Evolutionary conservation across 2,888 invertebrate genomes (phyloP).

Genomic region (Diaphora mendica): DNA sequence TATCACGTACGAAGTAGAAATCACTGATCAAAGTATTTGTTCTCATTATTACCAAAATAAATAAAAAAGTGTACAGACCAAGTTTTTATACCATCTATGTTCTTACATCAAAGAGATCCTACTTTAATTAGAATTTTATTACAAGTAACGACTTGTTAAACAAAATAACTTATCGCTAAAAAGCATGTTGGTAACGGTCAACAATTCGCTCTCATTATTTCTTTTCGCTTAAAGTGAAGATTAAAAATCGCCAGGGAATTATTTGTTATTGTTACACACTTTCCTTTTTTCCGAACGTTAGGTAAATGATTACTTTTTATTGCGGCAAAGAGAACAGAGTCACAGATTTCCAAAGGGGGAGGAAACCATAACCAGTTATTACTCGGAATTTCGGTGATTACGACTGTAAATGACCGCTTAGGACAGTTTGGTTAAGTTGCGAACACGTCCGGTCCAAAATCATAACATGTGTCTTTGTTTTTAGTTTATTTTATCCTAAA

Average conservation of each 20-base stretch:
- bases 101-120: background rate
- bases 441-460: constrained; percentile 33
- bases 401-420: constrained; percentile 36
- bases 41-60: background rate
- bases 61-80: too few relatives aligned
- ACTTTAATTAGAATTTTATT: background rate
- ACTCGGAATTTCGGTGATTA: constrained; percentile 42
- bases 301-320: constrained; percentile 42
- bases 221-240: background rate
- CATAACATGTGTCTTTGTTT: constrained; percentile 27
- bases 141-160: background rate
- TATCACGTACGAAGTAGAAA: background rate
- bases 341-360: constrained; percentile 40
- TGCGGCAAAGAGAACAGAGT: constrained; percentile 17
- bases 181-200: background rate
- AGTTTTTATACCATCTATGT: background rate
- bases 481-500: background rate
- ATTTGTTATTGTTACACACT: constrained; percentile 1
- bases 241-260: constrained; percentile 11
- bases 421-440: constrained; percentile 27
- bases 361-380: constrained; percentile 50
- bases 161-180: background rate
- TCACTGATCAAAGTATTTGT: background rate
- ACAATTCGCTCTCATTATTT: background rate
- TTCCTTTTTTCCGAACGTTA: constrained; percentile 17